Evolutionary conservation across 2,113 vertebrate genomes (phyloP).

Genomic region (Varanus salvator): DNA sequence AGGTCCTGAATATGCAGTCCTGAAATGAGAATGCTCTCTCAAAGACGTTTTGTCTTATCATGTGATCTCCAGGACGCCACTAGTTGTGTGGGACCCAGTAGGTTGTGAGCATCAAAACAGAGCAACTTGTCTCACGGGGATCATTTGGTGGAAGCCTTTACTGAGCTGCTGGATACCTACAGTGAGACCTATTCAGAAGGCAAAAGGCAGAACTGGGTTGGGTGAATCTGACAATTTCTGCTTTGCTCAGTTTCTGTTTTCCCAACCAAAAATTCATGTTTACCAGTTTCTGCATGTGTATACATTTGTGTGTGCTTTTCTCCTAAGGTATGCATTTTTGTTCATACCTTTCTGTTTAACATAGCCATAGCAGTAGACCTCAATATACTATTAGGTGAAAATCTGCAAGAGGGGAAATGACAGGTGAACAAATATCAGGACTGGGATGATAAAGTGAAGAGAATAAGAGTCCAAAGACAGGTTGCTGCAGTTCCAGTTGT

Average conservation of each 20-base stretch:
- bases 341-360: not conserved
- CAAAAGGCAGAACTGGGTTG: too few species aligned
- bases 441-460: not conserved
- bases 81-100: not conserved
- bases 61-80: too few species aligned
- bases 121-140: not conserved
- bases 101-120: not conserved
- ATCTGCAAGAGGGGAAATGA: not conserved
- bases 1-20: too few species aligned
- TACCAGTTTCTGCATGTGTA: too few species aligned
- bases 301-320: too few species aligned
- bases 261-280: too few species aligned
- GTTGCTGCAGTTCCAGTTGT: not conserved
- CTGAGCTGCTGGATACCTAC: too few species aligned
- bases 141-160: not conserved
- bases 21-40: too few species aligned
- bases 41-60: too few species aligned
- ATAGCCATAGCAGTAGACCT: not conserved
- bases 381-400: not conserved
- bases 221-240: too few species aligned
- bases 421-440: not conserved
- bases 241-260: too few species aligned
- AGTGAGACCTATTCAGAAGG: not conserved
- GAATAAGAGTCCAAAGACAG: not conserved
- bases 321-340: not conserved